Evolutionary conservation across 1,140 invertebrate species (phyloP), one percentile per base, ranked within the genome.

Genomic region (Drosophila pallidifrons): DNA sequence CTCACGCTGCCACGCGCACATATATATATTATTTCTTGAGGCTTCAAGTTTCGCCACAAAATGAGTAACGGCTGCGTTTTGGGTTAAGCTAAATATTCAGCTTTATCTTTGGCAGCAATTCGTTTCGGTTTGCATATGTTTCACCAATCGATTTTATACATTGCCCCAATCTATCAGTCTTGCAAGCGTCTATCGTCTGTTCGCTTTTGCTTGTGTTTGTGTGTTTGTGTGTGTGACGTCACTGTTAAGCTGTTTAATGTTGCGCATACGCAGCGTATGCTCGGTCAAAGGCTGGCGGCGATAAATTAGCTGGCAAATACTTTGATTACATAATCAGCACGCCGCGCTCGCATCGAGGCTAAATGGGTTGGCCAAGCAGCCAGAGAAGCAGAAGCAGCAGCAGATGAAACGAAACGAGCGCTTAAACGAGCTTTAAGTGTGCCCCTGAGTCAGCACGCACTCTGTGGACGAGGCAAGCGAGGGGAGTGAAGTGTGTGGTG

Each of bases 301-400:
- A 89, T 89, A 89, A 89, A 89, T 87, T 89, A 88, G 78, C 85
- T 89, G 79, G 79, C 85, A 89, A 89, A 89, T 85, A 82, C 86
- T 89, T 89, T 89, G 85, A 89, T 89, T 89, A 83, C 85, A 89
- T 89, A 89, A 89, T 89, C 85, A 89, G 81, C 61, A 68, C 54
- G 45, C 54, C 15, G 35, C 35, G 35, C 3, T 25, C 20, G 7
- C 30, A 8, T 10, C 35, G 38, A 47, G 49, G 45, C 64, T 58
- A 74, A 77, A 77, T 68, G 68, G 60, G 60, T 65, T 70, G 67
- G 66, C 52, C 35, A 15, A 41, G 47, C 15, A 13, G 38, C 28
- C 38, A 20, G 20, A 20, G 49, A 35, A 25, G 59, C 41, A 32
- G 46, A 28, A 11, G 63, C 65, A 38, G 51, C 1, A 38, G 41